Evolutionary conservation across 2,113 vertebrate species (phyloP), one percentile per base, ranked within the genome.

Genomic region (Panurus biarmicus): DNA sequence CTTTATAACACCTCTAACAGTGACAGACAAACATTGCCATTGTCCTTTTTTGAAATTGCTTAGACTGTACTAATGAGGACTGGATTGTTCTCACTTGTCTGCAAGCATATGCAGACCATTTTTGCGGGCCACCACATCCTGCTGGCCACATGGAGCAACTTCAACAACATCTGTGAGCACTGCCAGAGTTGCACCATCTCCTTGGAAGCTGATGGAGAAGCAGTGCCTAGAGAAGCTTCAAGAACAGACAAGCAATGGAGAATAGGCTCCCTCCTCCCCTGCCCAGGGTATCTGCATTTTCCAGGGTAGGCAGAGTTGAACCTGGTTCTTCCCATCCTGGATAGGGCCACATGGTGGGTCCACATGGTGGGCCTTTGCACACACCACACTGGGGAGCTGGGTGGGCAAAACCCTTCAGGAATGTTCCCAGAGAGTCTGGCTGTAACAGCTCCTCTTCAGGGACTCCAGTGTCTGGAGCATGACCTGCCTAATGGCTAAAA

Each of bases 341-440:
- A 21, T 40, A 22, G 19, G 36, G 18, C 28, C 50, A 56, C 35
- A 28, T 1, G 1, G 67, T 42, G n/a, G 36, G 26, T 54, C 12
- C 6, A 7, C n/a, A 70, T 29, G n/a, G 22, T 0, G n/a, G n/a
- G 0, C 8, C 50, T 29, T 35, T 51, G 36, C 50, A 50, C 19
- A 11, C 24, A 42, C 23, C 5, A 1, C 2, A 10, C 36, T 61
- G 26, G 17, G 23, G 5, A 74, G 21, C 3, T 42, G 38, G 20
- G 28, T 3, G 64, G n/a, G 53, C 48, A 78, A 50, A 74, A 73
- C 56, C 45, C 44, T 65, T 26, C 50, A 60, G 50, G 47, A 64
- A 82, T 0, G 0, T 7, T 85, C 75, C 54, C 0, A 0, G 17
- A 45, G 31, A 73, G 60, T 14, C 33, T 50, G 45, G 50, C 40